These are phyloP conservation scores for Rhizoglyphus robini DNA, from an alignment of 1,140 invertebrate species.

Conservation along the genomic window DNA sequence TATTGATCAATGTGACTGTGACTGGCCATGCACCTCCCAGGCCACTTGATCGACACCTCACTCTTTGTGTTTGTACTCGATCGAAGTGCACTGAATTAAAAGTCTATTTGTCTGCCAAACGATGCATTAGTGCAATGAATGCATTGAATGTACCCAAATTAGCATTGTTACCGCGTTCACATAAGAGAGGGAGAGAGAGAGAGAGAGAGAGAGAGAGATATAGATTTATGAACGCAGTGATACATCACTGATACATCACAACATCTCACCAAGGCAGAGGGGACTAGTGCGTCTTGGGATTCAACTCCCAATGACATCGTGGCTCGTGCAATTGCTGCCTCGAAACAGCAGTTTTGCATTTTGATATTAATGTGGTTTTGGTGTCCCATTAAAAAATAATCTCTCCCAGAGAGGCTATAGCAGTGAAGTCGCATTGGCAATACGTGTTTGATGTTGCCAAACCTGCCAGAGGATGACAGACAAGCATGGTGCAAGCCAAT, in stretches of 20 bases:
- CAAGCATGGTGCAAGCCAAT: neutral
- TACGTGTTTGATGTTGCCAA: neutral
- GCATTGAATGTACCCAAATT: too few species aligned
- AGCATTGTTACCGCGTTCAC: neutral
- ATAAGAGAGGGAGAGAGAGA: neutral
- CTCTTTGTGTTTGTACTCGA: too few species aligned
- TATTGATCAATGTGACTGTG: neutral
- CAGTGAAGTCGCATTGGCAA: too few species aligned
- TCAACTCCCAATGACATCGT: neutral
- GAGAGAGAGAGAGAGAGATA: too few species aligned
- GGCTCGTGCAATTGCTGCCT: too few species aligned
- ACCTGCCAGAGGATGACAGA: neutral
- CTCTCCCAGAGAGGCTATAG: conserved; percentile 22
- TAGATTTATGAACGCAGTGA: conserved; percentile 2
- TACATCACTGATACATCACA: neutral
- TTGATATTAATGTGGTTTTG: conserved; percentile 30
- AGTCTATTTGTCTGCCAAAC: neutral
- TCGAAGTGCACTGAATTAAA: neutral
- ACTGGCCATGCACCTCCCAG: neutral
- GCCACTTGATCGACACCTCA: neutral
- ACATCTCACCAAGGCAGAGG: neutral
- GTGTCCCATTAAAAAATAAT: conserved; percentile 30
- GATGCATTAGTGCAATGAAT: neutral
- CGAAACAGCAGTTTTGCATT: conserved; percentile 28
- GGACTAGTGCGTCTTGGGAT: neutral